Conservation (phyloP, 2,888 invertebrate genomes). For the Acronicta aceris region DNA sequence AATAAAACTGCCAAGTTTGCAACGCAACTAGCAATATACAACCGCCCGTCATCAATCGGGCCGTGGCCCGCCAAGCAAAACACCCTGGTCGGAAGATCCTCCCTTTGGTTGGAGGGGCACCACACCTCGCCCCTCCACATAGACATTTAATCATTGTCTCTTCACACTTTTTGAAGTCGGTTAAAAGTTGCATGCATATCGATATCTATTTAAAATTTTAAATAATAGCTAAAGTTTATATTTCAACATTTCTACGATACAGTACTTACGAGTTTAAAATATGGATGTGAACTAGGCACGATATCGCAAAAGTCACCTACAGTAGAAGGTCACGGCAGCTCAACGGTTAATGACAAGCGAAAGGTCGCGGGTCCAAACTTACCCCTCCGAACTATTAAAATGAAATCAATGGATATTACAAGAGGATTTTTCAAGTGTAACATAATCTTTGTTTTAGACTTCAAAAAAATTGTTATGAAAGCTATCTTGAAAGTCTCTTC, state of each 20-base stretch:
- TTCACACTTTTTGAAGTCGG: background rate
- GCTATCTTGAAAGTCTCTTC: conserved; percentile 25
- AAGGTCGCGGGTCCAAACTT: conserved; percentile 37
- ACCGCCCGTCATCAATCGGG: too few relatives aligned
- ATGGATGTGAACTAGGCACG: conserved; percentile 27
- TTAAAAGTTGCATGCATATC: conserved; percentile 8
- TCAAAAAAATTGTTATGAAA: conserved; percentile 11
- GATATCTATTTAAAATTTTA: conserved; percentile 4
- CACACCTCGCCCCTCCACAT: too few relatives aligned
- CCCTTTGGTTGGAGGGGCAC: too few relatives aligned
- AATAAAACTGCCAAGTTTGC: too few relatives aligned
- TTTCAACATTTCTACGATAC: background rate
- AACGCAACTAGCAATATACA: too few relatives aligned
- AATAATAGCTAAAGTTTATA: conserved; percentile 17
- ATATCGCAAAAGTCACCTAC: conserved; percentile 46
- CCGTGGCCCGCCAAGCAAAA: too few relatives aligned
- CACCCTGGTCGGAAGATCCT: too few relatives aligned
- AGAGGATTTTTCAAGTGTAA: conserved; percentile 10
- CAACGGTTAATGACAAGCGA: conserved; percentile 26
- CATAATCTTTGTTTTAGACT: conserved; percentile 26
- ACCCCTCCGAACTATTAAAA: background rate
- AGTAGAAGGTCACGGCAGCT: conserved; percentile 32
- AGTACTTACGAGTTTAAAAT: conserved; percentile 25
- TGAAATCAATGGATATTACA: background rate
- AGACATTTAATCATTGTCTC: too few relatives aligned